Conservation (phyloP, 2,888 invertebrate species). For the Drosophila percnosoma region DNA sequence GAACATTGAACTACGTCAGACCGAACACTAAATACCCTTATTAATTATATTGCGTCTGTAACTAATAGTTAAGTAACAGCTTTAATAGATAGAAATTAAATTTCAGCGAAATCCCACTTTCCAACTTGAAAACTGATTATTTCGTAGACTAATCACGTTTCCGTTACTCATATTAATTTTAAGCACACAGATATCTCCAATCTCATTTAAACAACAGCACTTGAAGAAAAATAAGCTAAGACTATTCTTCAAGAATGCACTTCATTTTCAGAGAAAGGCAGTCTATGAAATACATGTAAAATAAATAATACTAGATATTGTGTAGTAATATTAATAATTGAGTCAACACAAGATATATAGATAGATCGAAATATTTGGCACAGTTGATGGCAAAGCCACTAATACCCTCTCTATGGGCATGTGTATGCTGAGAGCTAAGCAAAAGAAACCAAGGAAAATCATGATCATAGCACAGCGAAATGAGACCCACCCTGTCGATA, state of each 20-base stretch:
- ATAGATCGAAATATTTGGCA: neutral
- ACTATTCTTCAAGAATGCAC: neutral
- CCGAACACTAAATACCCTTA: constrained; percentile 15
- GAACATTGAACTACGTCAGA: constrained; percentile 7
- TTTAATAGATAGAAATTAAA: neutral
- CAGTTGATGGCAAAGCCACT: neutral
- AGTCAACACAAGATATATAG: too few relatives aligned
- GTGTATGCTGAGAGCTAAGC: neutral
- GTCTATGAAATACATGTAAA: too few relatives aligned
- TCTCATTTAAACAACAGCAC: neutral
- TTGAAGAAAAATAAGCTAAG: neutral
- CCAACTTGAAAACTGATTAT: neutral
- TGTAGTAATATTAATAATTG: too few relatives aligned
- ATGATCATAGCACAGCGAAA: constrained; percentile 32
- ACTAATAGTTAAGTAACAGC: neutral
- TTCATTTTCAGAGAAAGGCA: neutral
- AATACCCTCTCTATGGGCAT: neutral
- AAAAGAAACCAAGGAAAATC: constrained; percentile 20
- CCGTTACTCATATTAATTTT: neutral
- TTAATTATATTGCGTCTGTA: neutral
- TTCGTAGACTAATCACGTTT: constrained; percentile 2
- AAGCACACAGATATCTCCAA: neutral
- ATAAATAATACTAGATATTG: too few relatives aligned
- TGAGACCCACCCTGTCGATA: constrained; percentile 59
- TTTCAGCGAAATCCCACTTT: neutral